Evolutionary conservation across 2,113 vertebrate genomes (phyloP).

Genomic region (Macquaria ambigua): DNA sequence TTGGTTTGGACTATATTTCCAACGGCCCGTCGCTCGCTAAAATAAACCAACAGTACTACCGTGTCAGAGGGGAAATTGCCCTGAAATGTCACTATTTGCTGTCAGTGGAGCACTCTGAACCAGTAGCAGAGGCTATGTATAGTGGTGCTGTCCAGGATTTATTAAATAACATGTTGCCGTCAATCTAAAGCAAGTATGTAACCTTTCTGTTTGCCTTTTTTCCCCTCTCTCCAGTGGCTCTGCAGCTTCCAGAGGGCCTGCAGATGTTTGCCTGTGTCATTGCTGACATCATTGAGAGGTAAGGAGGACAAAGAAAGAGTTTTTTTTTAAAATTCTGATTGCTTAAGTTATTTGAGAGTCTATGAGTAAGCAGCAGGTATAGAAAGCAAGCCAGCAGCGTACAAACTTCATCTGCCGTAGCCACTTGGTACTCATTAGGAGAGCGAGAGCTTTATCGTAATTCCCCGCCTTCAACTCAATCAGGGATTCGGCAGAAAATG

Average conservation of each 20-base stretch:
- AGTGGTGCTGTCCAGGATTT: slow-evolving; percentile 44
- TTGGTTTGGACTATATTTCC: slow-evolving; percentile 67
- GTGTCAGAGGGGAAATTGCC: slow-evolving; percentile 53
- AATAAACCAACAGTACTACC: slow-evolving; percentile 59
- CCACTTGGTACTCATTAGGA: slow-evolving; percentile 63
- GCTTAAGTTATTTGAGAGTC: neutral
- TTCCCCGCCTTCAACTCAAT: slow-evolving; percentile 59
- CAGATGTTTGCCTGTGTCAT: slow-evolving; percentile 98
- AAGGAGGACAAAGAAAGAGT: slow-evolving; percentile 27
- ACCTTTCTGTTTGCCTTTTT: slow-evolving; percentile 58
- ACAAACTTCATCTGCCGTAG: slow-evolving; percentile 13
- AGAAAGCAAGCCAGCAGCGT: slow-evolving; percentile 16
- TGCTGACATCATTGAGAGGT: slow-evolving; percentile 96
- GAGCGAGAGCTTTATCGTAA: slow-evolving; percentile 58
- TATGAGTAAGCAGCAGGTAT: slow-evolving; percentile 11
- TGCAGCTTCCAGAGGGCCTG: slow-evolving; percentile 98
- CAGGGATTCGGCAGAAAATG: slow-evolving; percentile 71
- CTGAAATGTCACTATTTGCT: slow-evolving; percentile 67
- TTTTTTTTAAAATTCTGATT: neutral
- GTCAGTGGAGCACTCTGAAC: slow-evolving; percentile 57
- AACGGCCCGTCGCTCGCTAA: slow-evolving; percentile 60
- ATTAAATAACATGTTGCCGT: slow-evolving; percentile 57
- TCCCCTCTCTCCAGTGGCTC: slow-evolving; percentile 87
- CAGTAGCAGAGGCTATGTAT: slow-evolving; percentile 48
- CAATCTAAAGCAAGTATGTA: slow-evolving; percentile 47